A percentile compares a stretch with the other conserved stretches of the same genome.
Conservation (phyloP, 2,113 vertebrate species). For the Callorhinus ursinus region DNA sequence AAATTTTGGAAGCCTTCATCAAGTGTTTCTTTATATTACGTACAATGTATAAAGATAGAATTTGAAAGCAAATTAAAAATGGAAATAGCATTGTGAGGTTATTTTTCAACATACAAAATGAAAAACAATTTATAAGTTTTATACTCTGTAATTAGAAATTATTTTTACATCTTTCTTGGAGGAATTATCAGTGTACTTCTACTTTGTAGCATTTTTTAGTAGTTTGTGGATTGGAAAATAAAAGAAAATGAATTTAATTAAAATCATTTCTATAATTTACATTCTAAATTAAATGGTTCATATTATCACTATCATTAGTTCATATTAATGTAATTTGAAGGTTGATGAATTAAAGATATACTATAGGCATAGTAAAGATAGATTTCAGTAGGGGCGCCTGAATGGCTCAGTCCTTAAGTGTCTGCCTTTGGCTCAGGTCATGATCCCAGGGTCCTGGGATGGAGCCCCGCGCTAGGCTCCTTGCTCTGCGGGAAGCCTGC, state of each 20-base stretch:
- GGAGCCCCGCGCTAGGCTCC: no score
- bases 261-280: background rate
- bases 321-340: background rate
- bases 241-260: background rate
- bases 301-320: background rate
- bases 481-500: no score
- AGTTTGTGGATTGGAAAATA: background rate
- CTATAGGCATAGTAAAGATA: background rate
- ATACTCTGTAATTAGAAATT: background rate
- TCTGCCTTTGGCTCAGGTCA: no score
- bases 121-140: background rate
- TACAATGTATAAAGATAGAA: background rate
- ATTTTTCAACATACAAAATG: slow-evolving; percentile 37
- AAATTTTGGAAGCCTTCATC: background rate
- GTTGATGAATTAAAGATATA: background rate
- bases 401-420: no score
- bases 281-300: slow-evolving; percentile 13
- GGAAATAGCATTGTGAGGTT: background rate
- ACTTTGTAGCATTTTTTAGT: background rate
- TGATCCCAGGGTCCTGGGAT: no score
- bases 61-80: slow-evolving; percentile 18
- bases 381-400: background rate
- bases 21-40: background rate
- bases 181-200: background rate
- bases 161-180: background rate